These are phyloP conservation scores for Spea multiplicata DNA, from an alignment of 2,113 vertebrate genomes.

Conservation along the genomic window DNA sequence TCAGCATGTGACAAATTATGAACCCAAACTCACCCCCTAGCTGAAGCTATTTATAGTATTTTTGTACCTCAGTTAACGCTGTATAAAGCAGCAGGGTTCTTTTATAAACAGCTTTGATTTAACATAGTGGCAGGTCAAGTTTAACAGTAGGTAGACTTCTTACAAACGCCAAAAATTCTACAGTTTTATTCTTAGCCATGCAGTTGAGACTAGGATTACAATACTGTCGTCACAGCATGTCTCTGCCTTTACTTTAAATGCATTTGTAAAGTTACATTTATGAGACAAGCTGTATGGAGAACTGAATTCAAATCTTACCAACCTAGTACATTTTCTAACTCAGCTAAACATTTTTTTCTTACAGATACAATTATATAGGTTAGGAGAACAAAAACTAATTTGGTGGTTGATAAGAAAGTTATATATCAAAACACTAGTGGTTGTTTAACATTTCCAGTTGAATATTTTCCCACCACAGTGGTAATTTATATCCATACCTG, in stretches of 20 bases:
- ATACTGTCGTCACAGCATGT: background rate
- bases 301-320: background rate
- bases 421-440: too few species aligned
- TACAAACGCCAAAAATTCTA: background rate
- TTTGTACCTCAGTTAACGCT: background rate
- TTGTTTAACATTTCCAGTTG: too few species aligned
- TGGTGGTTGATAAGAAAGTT: too few species aligned
- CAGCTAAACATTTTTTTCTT: background rate
- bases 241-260: background rate
- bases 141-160: conserved; percentile 9
- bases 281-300: background rate
- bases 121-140: background rate
- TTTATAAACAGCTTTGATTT: conserved; percentile 4
- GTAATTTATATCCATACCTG: too few species aligned
- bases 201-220: too few species aligned
- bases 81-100: background rate
- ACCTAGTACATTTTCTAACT: background rate
- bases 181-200: background rate
- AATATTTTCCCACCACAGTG: too few species aligned
- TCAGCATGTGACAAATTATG: conserved; percentile 31
- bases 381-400: too few species aligned
- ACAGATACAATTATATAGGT: too few species aligned
- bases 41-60: conserved; percentile 35
- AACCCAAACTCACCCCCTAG: conserved; percentile 18
- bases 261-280: background rate